phyloP scores from a whole-genome alignment of 2,888 invertebrate genomes.

The Perizoma flavofasciatum region DNA sequence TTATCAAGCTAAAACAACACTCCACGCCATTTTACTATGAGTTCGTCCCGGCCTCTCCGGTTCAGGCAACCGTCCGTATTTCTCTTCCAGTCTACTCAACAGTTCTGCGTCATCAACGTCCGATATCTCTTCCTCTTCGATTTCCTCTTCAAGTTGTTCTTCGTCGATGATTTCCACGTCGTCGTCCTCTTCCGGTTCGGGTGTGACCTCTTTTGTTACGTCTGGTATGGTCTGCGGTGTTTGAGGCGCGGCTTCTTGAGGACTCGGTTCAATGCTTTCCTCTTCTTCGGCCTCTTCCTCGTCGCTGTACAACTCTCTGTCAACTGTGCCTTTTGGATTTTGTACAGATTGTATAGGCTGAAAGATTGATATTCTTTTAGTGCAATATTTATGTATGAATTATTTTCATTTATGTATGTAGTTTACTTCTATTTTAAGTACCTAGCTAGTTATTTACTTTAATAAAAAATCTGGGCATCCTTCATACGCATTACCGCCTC shows the following conservation, averaged over 20 bases:
- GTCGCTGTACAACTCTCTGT: conserved; percentile 69
- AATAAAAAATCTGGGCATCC: no score
- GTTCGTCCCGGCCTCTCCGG: conserved; percentile 72
- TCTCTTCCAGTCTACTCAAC: conserved; percentile 87
- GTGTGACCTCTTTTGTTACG: conserved; percentile 46
- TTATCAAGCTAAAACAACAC: conserved; percentile 52
- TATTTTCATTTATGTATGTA: no score
- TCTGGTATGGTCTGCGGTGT: conserved; percentile 31
- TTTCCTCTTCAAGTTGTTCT: conserved; percentile 77
- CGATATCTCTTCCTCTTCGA: conserved; percentile 82
- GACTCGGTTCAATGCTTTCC: conserved; percentile 38
- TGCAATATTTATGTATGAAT: no score
- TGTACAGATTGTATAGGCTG: conserved; percentile 46
- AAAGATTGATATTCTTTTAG: conserved; percentile 16
- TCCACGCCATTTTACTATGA: conserved; percentile 65
- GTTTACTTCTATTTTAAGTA: no score
- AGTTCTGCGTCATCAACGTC: conserved; percentile 89
- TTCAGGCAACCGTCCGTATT: conserved; percentile 88
- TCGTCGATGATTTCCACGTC: conserved; percentile 78
- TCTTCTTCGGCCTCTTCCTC: conserved; percentile 64
- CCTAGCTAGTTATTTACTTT: no score
- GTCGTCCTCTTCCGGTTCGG: conserved; percentile 65
- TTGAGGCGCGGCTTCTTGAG: conserved; percentile 48
- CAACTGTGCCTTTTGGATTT: conserved; percentile 42
- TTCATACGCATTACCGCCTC: no score